phyloP scores from a whole-genome alignment of 2,888 invertebrate species.

The Diplolepis rosae region DNA sequence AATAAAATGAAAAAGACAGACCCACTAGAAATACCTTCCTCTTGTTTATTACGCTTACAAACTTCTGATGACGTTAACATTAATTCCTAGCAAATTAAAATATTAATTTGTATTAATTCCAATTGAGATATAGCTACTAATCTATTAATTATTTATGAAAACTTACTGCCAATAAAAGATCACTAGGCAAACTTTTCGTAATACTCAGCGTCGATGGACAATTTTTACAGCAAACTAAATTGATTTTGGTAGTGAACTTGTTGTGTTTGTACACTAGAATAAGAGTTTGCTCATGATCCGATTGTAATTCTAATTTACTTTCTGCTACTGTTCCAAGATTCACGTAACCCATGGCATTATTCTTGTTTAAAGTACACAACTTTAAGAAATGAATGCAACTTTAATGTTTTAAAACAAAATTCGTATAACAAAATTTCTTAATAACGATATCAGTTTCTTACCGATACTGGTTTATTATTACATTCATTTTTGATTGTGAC shows the following conservation, averaged over 20 bases:
- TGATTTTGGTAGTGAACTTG: conserved; percentile 69
- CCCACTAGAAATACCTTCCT: conserved; percentile 77
- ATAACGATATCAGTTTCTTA: conserved; percentile 41
- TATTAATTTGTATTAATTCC: too few relatives aligned
- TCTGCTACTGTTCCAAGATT: conserved; percentile 56
- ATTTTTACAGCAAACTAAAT: conserved; percentile 70
- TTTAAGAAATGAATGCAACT: neutral
- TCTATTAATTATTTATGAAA: neutral
- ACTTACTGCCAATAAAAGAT: neutral
- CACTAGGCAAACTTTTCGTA: neutral
- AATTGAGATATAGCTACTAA: neutral
- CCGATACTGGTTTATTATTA: conserved; percentile 54
- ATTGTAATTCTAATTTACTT: conserved; percentile 41
- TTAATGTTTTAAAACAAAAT: neutral
- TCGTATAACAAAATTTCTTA: neutral
- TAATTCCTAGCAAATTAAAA: conserved; percentile 76
- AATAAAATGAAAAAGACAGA: conserved; percentile 80
- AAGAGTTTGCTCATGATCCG: neutral
- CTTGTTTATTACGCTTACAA: conserved; percentile 74
- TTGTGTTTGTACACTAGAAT: conserved; percentile 44
- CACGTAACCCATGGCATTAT: conserved; percentile 6
- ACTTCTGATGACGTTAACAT: conserved; percentile 75
- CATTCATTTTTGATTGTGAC: conserved; percentile 1
- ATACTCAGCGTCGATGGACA: conserved; percentile 50
- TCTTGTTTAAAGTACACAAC: neutral